Evolutionary conservation across 2,888 invertebrate genomes (phyloP).

Genomic region (Nesidiocoris tenuis): DNA sequence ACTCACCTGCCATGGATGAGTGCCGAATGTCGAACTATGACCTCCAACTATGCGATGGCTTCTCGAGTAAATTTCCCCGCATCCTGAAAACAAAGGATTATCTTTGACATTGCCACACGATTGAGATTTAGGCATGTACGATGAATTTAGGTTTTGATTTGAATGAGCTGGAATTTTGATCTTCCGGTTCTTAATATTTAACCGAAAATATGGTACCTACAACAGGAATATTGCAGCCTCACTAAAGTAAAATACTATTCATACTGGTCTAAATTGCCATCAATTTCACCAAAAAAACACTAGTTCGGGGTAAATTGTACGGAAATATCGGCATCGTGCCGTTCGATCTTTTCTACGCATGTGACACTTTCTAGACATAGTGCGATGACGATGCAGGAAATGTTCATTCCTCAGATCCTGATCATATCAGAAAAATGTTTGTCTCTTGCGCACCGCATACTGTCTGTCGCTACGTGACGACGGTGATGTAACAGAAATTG

Average conservation of each 20-base stretch:
- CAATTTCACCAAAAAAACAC: too few relatives aligned
- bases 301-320: too few relatives aligned
- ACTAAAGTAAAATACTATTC: too few relatives aligned
- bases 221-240: too few relatives aligned
- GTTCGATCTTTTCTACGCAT: neutral
- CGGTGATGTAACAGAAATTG: constrained; percentile 11
- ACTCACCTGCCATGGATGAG: constrained; percentile 83
- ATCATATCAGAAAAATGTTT: neutral
- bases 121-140: too few relatives aligned
- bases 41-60: constrained; percentile 91
- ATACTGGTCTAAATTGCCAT: too few relatives aligned
- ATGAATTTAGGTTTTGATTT: too few relatives aligned
- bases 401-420: neutral
- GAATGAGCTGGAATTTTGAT: too few relatives aligned
- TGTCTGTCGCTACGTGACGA: constrained; percentile 17
- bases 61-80: constrained; percentile 82
- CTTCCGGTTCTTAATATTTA: too few relatives aligned
- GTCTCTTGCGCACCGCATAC: neutral
- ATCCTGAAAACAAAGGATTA: constrained; percentile 66
- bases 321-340: too few relatives aligned
- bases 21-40: constrained; percentile 84
- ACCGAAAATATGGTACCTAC: too few relatives aligned
- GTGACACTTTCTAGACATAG: neutral
- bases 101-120: too few relatives aligned
- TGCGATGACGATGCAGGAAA: neutral